Conservation (phyloP, 2,888 invertebrate species). For the Ophraella communa region DNA sequence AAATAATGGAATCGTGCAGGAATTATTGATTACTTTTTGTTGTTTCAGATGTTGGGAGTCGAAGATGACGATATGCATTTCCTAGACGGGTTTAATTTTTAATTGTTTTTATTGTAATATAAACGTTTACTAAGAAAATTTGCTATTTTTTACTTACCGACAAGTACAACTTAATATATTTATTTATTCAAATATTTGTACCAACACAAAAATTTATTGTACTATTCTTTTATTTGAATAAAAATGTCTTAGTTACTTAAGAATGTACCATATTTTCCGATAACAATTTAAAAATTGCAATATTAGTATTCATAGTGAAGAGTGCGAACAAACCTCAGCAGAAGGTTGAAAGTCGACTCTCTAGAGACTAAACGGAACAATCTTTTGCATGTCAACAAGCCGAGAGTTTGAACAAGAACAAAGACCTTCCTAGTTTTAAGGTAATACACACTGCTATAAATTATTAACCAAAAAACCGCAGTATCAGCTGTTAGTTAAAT, state of each 20-base stretch:
- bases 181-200: too few relatives aligned
- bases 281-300: conserved; percentile 52
- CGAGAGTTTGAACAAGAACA: conserved; percentile 42
- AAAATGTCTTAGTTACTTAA: background rate
- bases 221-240: too few relatives aligned
- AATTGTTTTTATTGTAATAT: background rate
- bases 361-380: conserved; percentile 50
- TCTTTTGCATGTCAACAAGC: conserved; percentile 54
- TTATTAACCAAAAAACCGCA: background rate
- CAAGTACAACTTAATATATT: too few relatives aligned
- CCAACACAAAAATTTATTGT: too few relatives aligned
- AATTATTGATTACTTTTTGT: too few relatives aligned
- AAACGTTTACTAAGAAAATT: background rate
- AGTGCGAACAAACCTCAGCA: conserved; percentile 52
- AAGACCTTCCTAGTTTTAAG: conserved; percentile 28
- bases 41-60: conserved; percentile 4
- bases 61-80: conserved; percentile 10
- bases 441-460: conserved; percentile 1
- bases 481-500: background rate
- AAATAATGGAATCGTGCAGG: too few relatives aligned
- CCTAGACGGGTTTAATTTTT: conserved; percentile 13
- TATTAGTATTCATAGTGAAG: conserved; percentile 54
- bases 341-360: conserved; percentile 55
- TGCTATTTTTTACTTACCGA: background rate
- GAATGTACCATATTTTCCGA: conserved; percentile 49